Base-by-base conservation (phyloP, 1,140 invertebrate species). In the Doryteuthis pealeii region DNA sequence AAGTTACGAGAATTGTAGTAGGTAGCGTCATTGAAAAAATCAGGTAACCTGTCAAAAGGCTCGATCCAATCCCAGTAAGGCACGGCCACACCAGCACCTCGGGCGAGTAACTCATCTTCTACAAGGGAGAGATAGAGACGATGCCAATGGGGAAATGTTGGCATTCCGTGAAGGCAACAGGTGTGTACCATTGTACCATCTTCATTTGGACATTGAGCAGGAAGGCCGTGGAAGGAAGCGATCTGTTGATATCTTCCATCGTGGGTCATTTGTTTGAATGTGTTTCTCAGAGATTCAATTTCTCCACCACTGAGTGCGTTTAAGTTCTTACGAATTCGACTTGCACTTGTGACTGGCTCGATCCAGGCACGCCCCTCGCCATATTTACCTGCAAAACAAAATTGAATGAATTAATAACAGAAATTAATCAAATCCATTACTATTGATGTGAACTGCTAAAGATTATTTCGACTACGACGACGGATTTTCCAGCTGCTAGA, bases 61-160 rank as follows among this genome's bases (percentile, higher is more conserved):
- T 62, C 14, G 30, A 71, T 76, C 78, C 78, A 79, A 49, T 79
- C 76, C 78, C 78, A 79, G 54, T 79, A 79, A 12, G 78, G 78
- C 10, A 79, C 58, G 71, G 76, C 72, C 0, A 77, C 70, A 31
- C 40, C 43, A 0, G 76, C 77, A 26, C 78, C 78, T 8, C 62
- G 70, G 8, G 31, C 6, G 15, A 77, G 54, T 0, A 79, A 54
- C 2, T 69, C 74, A 32, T 77, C 71, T 67, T 79, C 78, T 31
- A 79, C 76, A 67, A 77, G 78, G 2, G 73, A 68, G 22, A 74
- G 74, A 28, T 76, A 71, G 15, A 79, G 73, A 26, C 78, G 69
- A 62, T 79, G 78, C 78, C 78, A 79, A 70, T 79, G 78, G 15
- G 78, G 76, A 70, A 79, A 79, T n/a, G 73, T 77, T 30, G 78